These are phyloP conservation scores for Seriola quinqueradiata DNA, from an alignment of 2,113 vertebrate genomes.

Conservation along the genomic window DNA sequence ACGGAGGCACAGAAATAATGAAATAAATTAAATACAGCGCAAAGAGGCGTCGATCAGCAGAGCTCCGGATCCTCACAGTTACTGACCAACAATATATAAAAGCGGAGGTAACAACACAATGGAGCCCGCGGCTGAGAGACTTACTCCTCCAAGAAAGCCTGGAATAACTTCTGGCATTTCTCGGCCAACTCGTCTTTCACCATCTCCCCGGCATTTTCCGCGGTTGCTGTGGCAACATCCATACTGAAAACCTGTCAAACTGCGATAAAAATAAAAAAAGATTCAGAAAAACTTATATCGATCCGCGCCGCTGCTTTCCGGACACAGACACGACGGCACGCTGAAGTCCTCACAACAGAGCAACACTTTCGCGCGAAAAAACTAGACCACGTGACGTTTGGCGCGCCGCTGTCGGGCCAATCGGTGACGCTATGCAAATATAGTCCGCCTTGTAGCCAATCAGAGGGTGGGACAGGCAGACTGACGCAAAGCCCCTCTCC, in stretches of 20 bases:
- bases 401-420: slow-evolving; percentile 81
- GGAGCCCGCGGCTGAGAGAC: slow-evolving; percentile 62
- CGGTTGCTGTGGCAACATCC: slow-evolving; percentile 82
- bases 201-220: slow-evolving; percentile 83
- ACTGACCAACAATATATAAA: background rate
- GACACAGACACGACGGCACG: background rate
- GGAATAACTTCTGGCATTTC: slow-evolving; percentile 98
- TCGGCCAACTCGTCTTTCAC: slow-evolving; percentile 96
- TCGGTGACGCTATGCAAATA: background rate
- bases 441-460: slow-evolving; percentile 43
- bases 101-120: background rate
- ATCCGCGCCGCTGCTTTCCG: background rate
- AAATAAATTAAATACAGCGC: rapidly evolving
- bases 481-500: rapidly evolving
- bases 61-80: too few species aligned
- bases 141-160: slow-evolving; percentile 98
- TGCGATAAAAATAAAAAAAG: background rate
- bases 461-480: background rate
- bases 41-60: background rate
- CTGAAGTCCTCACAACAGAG: slow-evolving; percentile 1
- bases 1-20: background rate
- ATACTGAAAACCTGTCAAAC: slow-evolving; percentile 57
- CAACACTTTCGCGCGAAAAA: slow-evolving; percentile 87
- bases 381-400: slow-evolving; percentile 75
- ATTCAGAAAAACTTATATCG: background rate